Conservation (phyloP, 2,888 invertebrate genomes). For the Leptura quadrifasciata region DNA sequence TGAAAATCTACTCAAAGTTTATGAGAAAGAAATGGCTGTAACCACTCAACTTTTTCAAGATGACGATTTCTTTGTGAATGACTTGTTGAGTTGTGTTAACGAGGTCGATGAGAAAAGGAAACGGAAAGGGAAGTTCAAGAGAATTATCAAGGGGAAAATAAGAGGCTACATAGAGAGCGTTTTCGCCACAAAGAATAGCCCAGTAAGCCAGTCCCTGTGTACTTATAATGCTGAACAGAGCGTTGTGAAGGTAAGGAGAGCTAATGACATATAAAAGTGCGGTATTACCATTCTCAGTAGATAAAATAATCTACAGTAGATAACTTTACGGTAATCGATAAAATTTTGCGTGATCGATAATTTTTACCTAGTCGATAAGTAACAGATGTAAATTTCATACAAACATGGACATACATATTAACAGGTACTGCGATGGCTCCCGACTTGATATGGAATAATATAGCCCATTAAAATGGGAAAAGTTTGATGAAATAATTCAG, state of each 20-base stretch:
- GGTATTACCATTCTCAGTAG: too few relatives aligned
- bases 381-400: too few relatives aligned
- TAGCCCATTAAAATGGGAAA: too few relatives aligned
- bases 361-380: too few relatives aligned
- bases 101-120: slow-evolving; percentile 15
- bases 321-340: too few relatives aligned
- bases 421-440: too few relatives aligned
- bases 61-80: slow-evolving; percentile 51
- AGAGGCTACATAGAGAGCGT: slow-evolving; percentile 10
- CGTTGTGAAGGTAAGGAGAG: not conserved
- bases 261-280: too few relatives aligned
- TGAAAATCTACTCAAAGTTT: slow-evolving; percentile 52
- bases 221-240: not conserved
- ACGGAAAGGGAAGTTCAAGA: slow-evolving; percentile 23
- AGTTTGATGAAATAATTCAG: too few relatives aligned
- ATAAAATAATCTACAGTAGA: too few relatives aligned
- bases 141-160: slow-evolving; percentile 12
- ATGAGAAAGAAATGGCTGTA: slow-evolving; percentile 56
- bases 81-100: slow-evolving; percentile 35
- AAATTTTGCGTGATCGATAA: too few relatives aligned
- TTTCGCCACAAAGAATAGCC: slow-evolving; percentile 9
- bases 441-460: too few relatives aligned
- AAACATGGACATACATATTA: too few relatives aligned
- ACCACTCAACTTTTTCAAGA: slow-evolving; percentile 51
- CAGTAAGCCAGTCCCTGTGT: not conserved